A percentile compares a stretch with the other conserved stretches of the same genome.
phyloP scores from a whole-genome alignment of 2,888 invertebrate species.

The Lithophane semibrunnea region DNA sequence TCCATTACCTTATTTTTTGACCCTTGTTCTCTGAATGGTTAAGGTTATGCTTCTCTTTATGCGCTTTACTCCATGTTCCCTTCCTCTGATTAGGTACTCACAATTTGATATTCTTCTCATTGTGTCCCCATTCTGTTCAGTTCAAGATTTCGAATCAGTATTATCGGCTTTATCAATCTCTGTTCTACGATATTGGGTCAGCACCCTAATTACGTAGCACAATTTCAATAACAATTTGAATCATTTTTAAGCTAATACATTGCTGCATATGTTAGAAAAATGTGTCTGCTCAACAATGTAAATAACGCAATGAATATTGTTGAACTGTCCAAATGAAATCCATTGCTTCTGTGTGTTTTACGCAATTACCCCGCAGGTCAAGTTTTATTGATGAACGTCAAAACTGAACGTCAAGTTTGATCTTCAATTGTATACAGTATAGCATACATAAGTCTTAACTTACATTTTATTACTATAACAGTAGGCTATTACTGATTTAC shows the following conservation, averaged over 20 bases:
- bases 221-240: no score
- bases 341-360: no score
- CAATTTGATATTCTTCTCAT: not conserved
- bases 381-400: constrained; percentile 4
- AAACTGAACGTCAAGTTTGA: not conserved
- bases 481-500: constrained; percentile 21
- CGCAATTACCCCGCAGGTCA: not conserved
- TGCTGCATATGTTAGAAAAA: no score
- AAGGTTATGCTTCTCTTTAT: not conserved
- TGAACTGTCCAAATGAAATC: no score
- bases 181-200: no score
- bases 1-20: not conserved
- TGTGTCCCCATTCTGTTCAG: not conserved
- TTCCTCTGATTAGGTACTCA: not conserved
- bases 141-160: no score
- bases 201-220: no score
- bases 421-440: not conserved
- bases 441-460: not conserved
- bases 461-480: constrained; percentile 3
- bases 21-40: not conserved
- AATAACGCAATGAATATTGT: no score
- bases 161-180: not conserved
- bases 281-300: no score
- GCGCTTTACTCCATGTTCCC: not conserved
- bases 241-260: no score